These are phyloP conservation scores for Rhagologus leucostigma DNA, from an alignment of 2,113 vertebrate genomes.

Conservation along the genomic window DNA sequence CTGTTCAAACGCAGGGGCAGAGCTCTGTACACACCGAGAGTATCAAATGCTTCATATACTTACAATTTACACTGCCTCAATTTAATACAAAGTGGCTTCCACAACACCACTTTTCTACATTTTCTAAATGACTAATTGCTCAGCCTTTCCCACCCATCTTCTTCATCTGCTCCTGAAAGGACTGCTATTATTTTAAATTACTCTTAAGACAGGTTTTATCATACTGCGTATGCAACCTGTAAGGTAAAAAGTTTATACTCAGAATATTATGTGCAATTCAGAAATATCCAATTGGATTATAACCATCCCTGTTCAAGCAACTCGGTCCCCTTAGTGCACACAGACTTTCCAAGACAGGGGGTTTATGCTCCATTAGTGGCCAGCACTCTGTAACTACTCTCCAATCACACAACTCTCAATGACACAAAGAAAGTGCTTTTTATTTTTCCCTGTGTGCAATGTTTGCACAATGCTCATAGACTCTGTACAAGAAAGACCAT, in stretches of 20 bases:
- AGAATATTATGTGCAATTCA: constrained; percentile 22
- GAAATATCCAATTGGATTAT: constrained; percentile 41
- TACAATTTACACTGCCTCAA: not conserved
- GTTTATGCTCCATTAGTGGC: constrained; percentile 52
- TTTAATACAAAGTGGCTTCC: not conserved
- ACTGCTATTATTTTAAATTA: not conserved
- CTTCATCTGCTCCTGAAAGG: not conserved
- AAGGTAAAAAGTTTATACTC: constrained; percentile 18
- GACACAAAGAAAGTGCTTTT: constrained; percentile 68
- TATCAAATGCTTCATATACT: not conserved
- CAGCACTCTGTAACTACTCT: constrained; percentile 28
- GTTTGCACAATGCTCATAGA: constrained; percentile 63
- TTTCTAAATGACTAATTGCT: not conserved
- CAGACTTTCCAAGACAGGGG: not conserved
- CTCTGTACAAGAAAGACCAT: constrained; percentile 64
- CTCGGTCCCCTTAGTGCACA: constrained; percentile 2
- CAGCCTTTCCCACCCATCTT: not conserved
- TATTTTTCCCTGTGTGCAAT: constrained; percentile 57
- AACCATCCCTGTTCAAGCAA: constrained; percentile 36
- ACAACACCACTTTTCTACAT: not conserved
- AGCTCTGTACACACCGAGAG: not conserved
- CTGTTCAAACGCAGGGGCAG: not conserved
- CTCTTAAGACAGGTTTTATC: not conserved
- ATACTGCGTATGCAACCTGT: not conserved
- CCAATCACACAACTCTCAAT: constrained; percentile 42